Evolutionary conservation across 2,888 invertebrate genomes (phyloP).

Genomic region (Liodrosophila aerea): DNA sequence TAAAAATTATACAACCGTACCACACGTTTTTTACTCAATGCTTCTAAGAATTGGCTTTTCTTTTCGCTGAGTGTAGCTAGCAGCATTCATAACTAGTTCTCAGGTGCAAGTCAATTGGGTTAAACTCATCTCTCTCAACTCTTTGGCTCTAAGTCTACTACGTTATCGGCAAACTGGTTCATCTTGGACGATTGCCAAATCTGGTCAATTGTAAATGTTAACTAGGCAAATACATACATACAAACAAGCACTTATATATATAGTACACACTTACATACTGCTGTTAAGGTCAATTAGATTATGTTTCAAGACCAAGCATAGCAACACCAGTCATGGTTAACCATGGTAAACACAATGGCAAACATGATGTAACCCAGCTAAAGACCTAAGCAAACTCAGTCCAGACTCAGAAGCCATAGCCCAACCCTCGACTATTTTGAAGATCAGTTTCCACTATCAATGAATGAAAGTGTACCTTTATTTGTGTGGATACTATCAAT

Average conservation of each 20-base stretch:
- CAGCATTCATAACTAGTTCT: no score
- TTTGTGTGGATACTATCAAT: slow-evolving; percentile 54
- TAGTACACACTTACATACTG: neutral
- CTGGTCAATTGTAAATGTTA: slow-evolving; percentile 20
- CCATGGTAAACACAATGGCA: slow-evolving; percentile 47
- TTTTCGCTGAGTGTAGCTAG: no score
- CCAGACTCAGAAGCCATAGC: slow-evolving; percentile 20
- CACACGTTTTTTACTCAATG: no score
- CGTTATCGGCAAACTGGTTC: slow-evolving; percentile 11
- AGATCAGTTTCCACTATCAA: slow-evolving; percentile 34
- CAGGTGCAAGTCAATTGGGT: no score
- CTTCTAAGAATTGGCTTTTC: no score
- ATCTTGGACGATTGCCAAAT: slow-evolving; percentile 15
- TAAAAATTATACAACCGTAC: no score
- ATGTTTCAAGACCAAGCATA: slow-evolving; percentile 51
- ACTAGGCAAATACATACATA: slow-evolving; percentile 16
- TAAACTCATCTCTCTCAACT: neutral
- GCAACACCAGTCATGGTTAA: slow-evolving; percentile 3
- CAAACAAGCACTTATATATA: no score
- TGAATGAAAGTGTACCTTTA: slow-evolving; percentile 69
- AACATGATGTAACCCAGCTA: slow-evolving; percentile 71
- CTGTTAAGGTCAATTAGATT: slow-evolving; percentile 60
- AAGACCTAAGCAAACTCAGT: slow-evolving; percentile 57
- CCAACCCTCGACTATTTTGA: slow-evolving; percentile 12
- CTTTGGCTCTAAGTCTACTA: neutral